Conservation (phyloP, 2,888 invertebrate species). For the Rhaphigaster nebulosa region DNA sequence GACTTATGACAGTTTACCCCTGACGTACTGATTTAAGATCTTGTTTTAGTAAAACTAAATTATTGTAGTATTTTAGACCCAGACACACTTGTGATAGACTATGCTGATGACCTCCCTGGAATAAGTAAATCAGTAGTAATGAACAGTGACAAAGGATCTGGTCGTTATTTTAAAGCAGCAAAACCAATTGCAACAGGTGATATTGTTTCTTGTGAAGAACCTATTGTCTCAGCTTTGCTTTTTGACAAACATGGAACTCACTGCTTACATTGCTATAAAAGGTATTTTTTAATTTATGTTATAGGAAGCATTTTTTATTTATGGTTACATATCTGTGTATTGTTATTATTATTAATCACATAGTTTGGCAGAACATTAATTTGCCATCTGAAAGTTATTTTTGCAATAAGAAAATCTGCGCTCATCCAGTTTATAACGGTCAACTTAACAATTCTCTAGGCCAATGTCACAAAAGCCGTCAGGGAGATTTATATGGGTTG, state of each 20-base stretch:
- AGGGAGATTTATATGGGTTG: too few species aligned
- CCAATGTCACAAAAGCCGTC: too few species aligned
- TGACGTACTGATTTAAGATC: background rate
- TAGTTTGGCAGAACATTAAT: too few species aligned
- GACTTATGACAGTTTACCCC: too few species aligned
- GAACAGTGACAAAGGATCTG: slow-evolving; percentile 48
- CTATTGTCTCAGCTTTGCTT: slow-evolving; percentile 81
- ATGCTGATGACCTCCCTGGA: background rate
- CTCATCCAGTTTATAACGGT: too few species aligned
- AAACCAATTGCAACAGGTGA: slow-evolving; percentile 78
- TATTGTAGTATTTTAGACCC: background rate
- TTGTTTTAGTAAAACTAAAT: background rate
- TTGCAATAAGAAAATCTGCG: too few species aligned
- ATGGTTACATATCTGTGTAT: too few species aligned
- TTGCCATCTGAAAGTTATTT: too few species aligned
- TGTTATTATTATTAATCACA: too few species aligned
- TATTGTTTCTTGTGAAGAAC: slow-evolving; percentile 78
- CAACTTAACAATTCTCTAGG: too few species aligned
- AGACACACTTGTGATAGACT: background rate
- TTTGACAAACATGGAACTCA: slow-evolving; percentile 83
- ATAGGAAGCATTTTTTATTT: too few species aligned
- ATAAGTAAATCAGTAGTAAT: slow-evolving; percentile 27
- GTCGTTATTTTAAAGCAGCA: slow-evolving; percentile 77
- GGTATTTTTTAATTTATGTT: slow-evolving; percentile 71
- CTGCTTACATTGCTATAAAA: slow-evolving; percentile 84